Conservation (phyloP, 2,113 vertebrate genomes). For the Puntigrus tetrazona region DNA sequence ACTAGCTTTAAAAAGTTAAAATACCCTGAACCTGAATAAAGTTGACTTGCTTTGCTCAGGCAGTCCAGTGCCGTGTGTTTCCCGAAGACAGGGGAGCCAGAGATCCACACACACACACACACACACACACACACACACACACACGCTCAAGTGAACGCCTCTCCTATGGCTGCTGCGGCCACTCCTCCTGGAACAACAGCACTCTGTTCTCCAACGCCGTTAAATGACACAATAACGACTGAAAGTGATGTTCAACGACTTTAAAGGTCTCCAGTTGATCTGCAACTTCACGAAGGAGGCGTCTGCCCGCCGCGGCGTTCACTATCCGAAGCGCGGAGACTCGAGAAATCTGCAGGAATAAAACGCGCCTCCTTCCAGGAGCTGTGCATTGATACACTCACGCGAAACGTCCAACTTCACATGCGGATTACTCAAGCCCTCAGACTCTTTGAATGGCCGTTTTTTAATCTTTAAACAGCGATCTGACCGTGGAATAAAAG, state of each 20-base stretch:
- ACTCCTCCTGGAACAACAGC: slow-evolving; percentile 65
- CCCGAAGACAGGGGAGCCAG: slow-evolving; percentile 22
- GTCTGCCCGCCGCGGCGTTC: slow-evolving; percentile 11
- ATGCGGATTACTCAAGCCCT: slow-evolving; percentile 29
- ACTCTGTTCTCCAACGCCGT: neutral
- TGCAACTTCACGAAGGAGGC: neutral
- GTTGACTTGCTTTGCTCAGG: neutral
- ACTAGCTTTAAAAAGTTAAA: neutral
- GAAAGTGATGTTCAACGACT: slow-evolving; percentile 2
- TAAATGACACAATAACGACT: neutral
- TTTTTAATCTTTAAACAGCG: neutral
- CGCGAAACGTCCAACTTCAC: slow-evolving; percentile 66
- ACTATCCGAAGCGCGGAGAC: neutral
- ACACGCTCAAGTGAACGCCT: slow-evolving; percentile 56
- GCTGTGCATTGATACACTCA: slow-evolving; percentile 67
- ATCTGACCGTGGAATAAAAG: neutral
- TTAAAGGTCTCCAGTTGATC: neutral
- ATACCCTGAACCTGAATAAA: neutral
- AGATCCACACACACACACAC: neutral
- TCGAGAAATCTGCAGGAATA: slow-evolving; percentile 47
- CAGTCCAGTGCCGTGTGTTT: neutral
- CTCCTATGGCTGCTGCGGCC: slow-evolving; percentile 54
- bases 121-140: neutral
- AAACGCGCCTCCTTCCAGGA: slow-evolving; percentile 41
- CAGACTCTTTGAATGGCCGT: neutral